Percentiles rank a stretch among this genome's conserved stretches.
Conservation (phyloP, 2,797 vertebrate species). For the Erithacus rubecula region DNA sequence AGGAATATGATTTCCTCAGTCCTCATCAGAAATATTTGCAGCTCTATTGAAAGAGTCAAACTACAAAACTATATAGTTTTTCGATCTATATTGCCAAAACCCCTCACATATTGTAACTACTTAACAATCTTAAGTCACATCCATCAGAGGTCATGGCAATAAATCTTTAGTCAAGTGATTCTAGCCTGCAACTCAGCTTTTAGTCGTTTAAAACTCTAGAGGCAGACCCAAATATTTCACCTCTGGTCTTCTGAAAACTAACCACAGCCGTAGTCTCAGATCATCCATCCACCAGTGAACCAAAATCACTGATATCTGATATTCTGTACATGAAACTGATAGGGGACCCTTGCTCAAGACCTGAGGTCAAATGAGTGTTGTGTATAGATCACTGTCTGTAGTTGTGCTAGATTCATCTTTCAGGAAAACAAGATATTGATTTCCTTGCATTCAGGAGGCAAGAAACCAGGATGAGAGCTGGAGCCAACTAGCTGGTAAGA, state of each 20-base stretch:
- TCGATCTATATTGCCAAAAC: background rate
- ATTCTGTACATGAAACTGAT: background rate
- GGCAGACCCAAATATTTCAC: background rate
- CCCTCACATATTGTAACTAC: background rate
- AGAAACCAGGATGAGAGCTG: background rate
- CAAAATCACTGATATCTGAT: background rate
- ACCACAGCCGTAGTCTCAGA: background rate
- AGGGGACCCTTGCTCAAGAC: background rate
- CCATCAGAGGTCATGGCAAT: background rate
- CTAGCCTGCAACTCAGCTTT: background rate
- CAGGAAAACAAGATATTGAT: background rate
- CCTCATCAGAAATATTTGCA: background rate
- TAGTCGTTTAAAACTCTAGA: background rate
- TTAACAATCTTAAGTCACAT: background rate
- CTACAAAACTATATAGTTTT: background rate
- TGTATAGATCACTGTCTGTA: background rate
- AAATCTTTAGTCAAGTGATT: background rate
- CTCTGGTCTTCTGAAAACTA: background rate
- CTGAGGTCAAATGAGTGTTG: background rate
- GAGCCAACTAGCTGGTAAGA: background rate
- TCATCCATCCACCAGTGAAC: background rate
- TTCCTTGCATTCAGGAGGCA: background rate
- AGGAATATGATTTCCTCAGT: background rate
- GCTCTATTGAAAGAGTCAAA: background rate
- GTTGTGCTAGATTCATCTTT: background rate